Conservation (phyloP, 2,888 invertebrate species). For the Scaeva pyrastri region DNA sequence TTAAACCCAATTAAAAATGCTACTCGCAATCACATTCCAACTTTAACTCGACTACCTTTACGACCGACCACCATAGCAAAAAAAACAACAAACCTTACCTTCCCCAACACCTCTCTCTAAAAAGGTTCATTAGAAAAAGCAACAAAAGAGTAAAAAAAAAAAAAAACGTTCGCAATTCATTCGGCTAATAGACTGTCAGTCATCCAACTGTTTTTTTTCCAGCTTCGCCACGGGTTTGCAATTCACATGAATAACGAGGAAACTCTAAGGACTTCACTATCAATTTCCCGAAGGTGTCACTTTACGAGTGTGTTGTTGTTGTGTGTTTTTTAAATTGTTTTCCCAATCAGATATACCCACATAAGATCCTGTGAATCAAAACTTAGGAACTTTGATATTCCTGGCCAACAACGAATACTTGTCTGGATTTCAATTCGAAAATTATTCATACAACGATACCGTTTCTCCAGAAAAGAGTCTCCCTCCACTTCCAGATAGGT, state of each 20-base stretch:
- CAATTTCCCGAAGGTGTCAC: background rate
- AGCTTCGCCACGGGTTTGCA: background rate
- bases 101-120: background rate
- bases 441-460: background rate
- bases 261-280: background rate
- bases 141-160: background rate
- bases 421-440: no score
- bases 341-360: background rate
- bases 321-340: background rate
- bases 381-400: no score
- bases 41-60: background rate
- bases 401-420: no score
- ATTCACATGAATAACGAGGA: background rate
- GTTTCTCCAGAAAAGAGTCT: no score
- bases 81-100: background rate
- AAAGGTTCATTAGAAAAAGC: background rate
- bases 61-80: no score
- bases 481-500: no score
- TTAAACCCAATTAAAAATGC: conserved; percentile 20
- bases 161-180: conserved; percentile 19
- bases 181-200: conserved; percentile 3
- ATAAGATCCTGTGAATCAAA: no score
- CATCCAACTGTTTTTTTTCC: background rate
- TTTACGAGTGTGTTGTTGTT: background rate
- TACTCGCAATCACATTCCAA: conserved; percentile 26